phyloP scores from a whole-genome alignment of 1,140 invertebrate species.

The Archivesica marissinica region DNA sequence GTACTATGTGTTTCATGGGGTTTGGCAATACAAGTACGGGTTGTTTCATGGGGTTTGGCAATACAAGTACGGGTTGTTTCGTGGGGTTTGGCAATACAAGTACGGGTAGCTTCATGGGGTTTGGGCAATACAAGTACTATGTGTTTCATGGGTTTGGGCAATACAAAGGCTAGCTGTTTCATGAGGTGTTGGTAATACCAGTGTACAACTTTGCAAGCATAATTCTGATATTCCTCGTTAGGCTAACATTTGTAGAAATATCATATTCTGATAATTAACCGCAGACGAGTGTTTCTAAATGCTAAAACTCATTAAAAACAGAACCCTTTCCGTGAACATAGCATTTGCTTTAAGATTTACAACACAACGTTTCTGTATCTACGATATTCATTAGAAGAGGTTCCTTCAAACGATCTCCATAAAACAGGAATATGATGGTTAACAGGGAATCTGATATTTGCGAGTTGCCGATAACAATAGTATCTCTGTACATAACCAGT shows the following conservation, averaged over 20 bases:
- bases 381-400: constrained; percentile 1
- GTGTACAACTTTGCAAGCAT: too few species aligned
- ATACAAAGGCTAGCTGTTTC: too few species aligned
- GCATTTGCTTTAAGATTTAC: constrained; percentile 29
- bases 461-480: constrained; percentile 9
- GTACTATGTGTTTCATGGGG: too few species aligned
- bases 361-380: not conserved
- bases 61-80: too few species aligned
- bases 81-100: too few species aligned
- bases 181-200: too few species aligned
- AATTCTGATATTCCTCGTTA: not conserved
- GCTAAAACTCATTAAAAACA: constrained; percentile 6
- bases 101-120: too few species aligned
- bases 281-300: not conserved
- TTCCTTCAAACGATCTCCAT: constrained; percentile 1
- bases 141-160: too few species aligned
- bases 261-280: constrained; percentile 30
- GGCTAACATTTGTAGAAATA: not conserved
- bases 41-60: too few species aligned
- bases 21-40: too few species aligned
- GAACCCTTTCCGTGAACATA: constrained; percentile 15
- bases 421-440: constrained; percentile 33
- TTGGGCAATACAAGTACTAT: too few species aligned
- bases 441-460: constrained; percentile 16
- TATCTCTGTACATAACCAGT: constrained; percentile 17